These are phyloP conservation scores for Meandrina meandrites DNA, from an alignment of 92 coral and sea anemone genomes.

Conservation along the genomic window DNA sequence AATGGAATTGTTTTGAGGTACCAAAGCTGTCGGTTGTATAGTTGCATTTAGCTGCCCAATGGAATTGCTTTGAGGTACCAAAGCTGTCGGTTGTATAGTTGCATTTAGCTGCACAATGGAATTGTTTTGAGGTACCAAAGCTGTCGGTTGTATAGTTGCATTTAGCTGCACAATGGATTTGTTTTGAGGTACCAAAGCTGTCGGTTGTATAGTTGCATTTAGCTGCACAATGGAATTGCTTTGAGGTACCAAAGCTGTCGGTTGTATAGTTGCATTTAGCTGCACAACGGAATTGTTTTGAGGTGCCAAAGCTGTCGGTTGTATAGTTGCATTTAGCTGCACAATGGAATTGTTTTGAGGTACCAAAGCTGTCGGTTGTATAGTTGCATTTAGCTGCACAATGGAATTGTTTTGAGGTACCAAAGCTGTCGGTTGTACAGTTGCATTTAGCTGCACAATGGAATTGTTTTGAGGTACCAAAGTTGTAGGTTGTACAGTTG, in stretches of 20 bases:
- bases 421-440: not conserved
- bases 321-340: not conserved
- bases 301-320: not conserved
- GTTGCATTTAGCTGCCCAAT: not conserved
- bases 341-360: not conserved
- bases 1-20: not conserved
- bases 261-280: not conserved
- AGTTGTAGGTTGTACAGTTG: not conserved
- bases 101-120: not conserved
- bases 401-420: not conserved
- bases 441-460: not conserved
- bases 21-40: not conserved
- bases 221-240: not conserved
- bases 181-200: not conserved
- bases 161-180: not conserved
- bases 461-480: not conserved
- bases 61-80: not conserved
- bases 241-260: not conserved
- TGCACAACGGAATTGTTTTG: not conserved
- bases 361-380: not conserved
- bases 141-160: not conserved
- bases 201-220: not conserved
- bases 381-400: not conserved
- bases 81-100: not conserved
- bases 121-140: not conserved